Base-by-base conservation (phyloP, 1,140 invertebrate genomes). In the Plectrocnemia conspersa region DNA sequence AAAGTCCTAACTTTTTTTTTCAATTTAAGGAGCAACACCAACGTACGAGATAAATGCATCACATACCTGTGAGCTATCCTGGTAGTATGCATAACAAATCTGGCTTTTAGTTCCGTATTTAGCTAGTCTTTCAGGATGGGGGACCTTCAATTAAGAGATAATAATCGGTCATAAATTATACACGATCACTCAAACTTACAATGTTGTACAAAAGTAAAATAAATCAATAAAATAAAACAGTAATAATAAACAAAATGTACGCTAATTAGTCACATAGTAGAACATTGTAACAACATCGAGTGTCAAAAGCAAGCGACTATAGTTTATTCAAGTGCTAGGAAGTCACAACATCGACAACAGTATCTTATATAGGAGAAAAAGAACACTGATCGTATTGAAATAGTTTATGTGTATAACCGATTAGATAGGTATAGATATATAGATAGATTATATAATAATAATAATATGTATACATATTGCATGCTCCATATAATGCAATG, bases 131-230 rank as follows among this genome's bases (percentile, higher is more conserved):
- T 75, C 73, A 66, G 73, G 72, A 66, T 74, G 73, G 66, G 71
- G 71, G 64, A 76, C 73, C 73, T 76, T 76, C 68, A 74, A 76
- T 74, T 70, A 71, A 74, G 66, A 75, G 68, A 75, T 65, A 73
- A 71, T 65, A 70, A 61, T 66, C 61, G 67, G 44, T 56, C 44
- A 56, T 60, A 15, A 50, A 50, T 35, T 1, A 21, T 23, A 16
- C n/a, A 10, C n/a, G 24, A 21, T 7, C 13, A 13, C 21, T 41
- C 21, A 29, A n/a, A 22, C 22, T 38, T 19, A 18, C n/a, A 23
- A 27, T 38, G 27, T 22, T 33, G 19, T 52, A 23, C 18, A n/a
- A 52, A 32, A 52, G 29, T 22, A 41, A 52, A 24, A 9, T 40
- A 9, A 6, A 9, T 10, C 15, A n/a, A n/a, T n/a, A 40, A 7